These are phyloP conservation scores for Philaethria dido DNA, from an alignment of 2,888 invertebrate genomes.

Conservation along the genomic window DNA sequence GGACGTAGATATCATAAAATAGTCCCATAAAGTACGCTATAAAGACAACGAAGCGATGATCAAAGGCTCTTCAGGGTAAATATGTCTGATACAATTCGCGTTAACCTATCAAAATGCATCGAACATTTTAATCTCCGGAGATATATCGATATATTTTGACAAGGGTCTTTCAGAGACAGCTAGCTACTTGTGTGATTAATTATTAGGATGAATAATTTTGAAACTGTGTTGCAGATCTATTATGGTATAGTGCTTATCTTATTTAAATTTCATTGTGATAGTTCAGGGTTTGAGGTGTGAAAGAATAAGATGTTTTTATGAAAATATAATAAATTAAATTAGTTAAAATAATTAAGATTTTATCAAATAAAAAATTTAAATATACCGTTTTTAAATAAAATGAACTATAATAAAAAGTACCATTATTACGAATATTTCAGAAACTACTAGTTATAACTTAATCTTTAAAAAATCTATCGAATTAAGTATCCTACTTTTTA, in stretches of 20 bases:
- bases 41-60: slow-evolving; percentile 32
- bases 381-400: no score
- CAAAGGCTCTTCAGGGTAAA: slow-evolving; percentile 31
- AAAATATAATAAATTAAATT: no score
- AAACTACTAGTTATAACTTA: no score
- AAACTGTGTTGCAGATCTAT: neutral
- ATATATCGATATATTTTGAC: slow-evolving; percentile 19
- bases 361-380: no score
- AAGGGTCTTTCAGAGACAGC: slow-evolving; percentile 17
- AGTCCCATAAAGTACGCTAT: slow-evolving; percentile 23
- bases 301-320: no score
- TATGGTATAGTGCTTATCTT: neutral
- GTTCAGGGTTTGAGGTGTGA: no score
- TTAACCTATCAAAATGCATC: slow-evolving; percentile 23
- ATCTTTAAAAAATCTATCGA: no score
- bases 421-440: no score
- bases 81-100: slow-evolving; percentile 20
- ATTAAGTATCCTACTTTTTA: no score
- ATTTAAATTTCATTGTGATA: neutral
- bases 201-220: neutral
- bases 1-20: slow-evolving; percentile 32
- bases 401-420: no score
- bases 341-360: no score
- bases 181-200: neutral
- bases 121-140: slow-evolving; percentile 28